Evolutionary conservation across 2,797 vertebrate species (phyloP), one percentile per base, ranked within the genome.

Genomic region (Eulemur albifrons): DNA sequence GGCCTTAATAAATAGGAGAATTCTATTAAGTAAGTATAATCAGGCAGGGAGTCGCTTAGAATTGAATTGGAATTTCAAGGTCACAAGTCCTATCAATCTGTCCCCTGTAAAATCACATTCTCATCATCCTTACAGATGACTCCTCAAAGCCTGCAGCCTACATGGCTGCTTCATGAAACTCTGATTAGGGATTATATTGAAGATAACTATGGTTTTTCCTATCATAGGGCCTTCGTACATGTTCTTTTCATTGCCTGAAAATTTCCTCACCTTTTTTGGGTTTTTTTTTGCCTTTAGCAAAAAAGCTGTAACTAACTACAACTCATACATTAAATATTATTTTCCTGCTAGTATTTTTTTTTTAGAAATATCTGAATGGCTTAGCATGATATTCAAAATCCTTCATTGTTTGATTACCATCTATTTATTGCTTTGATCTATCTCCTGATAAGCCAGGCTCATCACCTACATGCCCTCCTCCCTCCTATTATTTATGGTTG

Each of bases 61-160:
- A 94, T 52, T 97, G 57, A 79, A 80, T 38, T 83, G 17, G n/a
- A 75, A 84, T 81, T 87, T 92, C 72, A 85, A 93, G 85, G 45
- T 83, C 59, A 89, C 52, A 88, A 17, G n/a, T 61, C 32, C 52
- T 76, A 81, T 80, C 50, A 90, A 3, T 83, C 59, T 88, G 30
- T 81, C n/a, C 20, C 76, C 54, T 80, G 20, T 63, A 93, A 82
- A 77, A 54, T 59, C 59, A 84, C 32, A 23, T 90, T 81, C 57
- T 45, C 9, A 13, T 21, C 45, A 70, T 35, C 18, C 69, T 54
- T 67, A 75, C 54, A 80, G 43, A 65, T 83, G 70, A 91, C 15
- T 40, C 11, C 11, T 14, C n/a, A 80, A 52, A 85, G 5, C 18
- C 27, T 43, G 18, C 9, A 40, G 45, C 23, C 43, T 90, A 69